Evolutionary conservation across 2,888 invertebrate species (phyloP).

Genomic region (Camponotus fellah): DNA sequence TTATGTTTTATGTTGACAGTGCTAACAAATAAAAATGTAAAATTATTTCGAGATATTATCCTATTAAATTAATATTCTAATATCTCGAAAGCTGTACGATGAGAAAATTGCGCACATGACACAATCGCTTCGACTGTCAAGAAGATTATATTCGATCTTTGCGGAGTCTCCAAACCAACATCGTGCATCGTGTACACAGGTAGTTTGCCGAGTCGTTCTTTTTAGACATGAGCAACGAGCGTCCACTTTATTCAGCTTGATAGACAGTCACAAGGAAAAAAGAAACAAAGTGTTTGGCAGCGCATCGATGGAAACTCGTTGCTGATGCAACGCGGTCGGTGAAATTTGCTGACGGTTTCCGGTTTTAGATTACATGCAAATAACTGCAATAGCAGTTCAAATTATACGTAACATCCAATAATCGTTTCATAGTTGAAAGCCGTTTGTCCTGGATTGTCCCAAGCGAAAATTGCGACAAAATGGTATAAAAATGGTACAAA

Average conservation of each 20-base stretch:
- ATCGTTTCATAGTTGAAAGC: neutral
- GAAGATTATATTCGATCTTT: neutral
- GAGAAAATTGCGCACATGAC: neutral
- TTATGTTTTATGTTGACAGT: neutral
- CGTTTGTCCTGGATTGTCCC: neutral
- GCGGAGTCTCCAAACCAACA: constrained; percentile 52
- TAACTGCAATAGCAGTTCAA: neutral
- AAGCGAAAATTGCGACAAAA: neutral
- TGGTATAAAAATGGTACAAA: neutral
- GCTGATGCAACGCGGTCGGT: constrained; percentile 44
- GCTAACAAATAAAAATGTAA: neutral
- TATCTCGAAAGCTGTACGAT: constrained; percentile 5
- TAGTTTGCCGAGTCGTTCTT: constrained; percentile 66
- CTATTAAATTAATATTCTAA: neutral
- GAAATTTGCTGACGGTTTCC: constrained; percentile 37
- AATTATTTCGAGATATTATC: neutral
- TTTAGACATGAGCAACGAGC: constrained; percentile 52
- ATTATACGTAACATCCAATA: neutral
- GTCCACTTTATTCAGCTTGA: constrained; percentile 53
- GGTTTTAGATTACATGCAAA: constrained; percentile 8
- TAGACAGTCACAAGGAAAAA: constrained; percentile 54
- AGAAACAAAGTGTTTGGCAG: constrained; percentile 47
- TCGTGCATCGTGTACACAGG: constrained; percentile 71
- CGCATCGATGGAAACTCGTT: constrained; percentile 52
- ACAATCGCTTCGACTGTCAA: neutral